Base-by-base conservation (phyloP, 2,888 invertebrate species). In the Drosophila anomalata region DNA sequence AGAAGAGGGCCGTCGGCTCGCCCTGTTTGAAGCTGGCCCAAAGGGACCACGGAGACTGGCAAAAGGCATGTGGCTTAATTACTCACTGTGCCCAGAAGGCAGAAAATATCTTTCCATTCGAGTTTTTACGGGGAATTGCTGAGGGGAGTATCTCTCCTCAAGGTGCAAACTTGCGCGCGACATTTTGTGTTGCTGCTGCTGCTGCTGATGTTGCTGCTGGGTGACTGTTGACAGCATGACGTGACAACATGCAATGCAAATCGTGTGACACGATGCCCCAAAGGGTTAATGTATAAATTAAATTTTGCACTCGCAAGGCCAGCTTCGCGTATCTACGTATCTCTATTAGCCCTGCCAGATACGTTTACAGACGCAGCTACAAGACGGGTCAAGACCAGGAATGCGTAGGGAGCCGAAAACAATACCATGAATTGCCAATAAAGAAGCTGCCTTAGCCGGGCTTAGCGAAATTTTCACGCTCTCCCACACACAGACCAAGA, bases 171-270 rank as follows among this genome's bases (percentile, higher is more conserved):
- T 62, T 62, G 73, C 50, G 60, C 61, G 73, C 72, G 63, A 63
- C 67, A 63, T 51, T 63, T 52, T 63, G 44, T 68, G 63, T 50
- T 67, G 63, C 63, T 63, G 62, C 29, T 24, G 47, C 7, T n/a
- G 65, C 20, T 53, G 66, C 22, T 33, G 41, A 31, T 51, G 65
- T 52, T 73, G 65, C 57, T 63, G 60, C 50, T 55, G 73, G 75
- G 54, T 57, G 58, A 71, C 75, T 71, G 87, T 78, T 87, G 87
- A 88, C 87, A 84, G 88, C 71, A 75, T 84, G 89, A 82, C 84
- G 87, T 84, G 83, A 88, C 88, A 87, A 84, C 83, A 84, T 84
- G 88, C 83, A 84, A 84, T 88, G 85, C 75, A 82, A 87, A 82
- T 82, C 86, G 88, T 82, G 86, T 75, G 87, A 81, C 87, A 80